Base-by-base conservation (phyloP, 2,888 invertebrate genomes). In the Diarsia mendica region DNA sequence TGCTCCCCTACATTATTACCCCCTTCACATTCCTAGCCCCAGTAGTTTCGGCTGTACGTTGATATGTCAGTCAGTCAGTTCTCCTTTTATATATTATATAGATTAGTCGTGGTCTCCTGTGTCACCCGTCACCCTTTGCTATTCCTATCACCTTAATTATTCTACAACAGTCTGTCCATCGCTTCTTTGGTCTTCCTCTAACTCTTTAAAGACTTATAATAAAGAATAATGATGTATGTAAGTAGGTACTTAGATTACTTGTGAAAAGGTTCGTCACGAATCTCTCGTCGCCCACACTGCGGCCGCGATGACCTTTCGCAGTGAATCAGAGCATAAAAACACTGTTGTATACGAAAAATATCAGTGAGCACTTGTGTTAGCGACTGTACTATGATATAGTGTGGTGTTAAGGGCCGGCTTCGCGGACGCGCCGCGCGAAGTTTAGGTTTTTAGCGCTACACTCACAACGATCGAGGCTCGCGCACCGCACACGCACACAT, bases 261-360 rank as follows among this genome's bases (percentile, higher is more conserved):
- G 51, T 65, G 46, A 78, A 80, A 85, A 75, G 66, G 64, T 72
- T 61, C 53, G 72, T 79, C 66, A 73, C 66, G 79, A 66, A 44
- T 73, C 58, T 68, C 67, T 51, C 80, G 53, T 46, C 75, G 63
- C 77, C 70, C 68, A 70, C 76, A 55, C 51, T 33, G n/a, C 28
- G 49, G 77, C 65, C 77, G 63, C 76, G 33, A 53, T 75, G 89
- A 89, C 91, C 88, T 91, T 91, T 89, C 64, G 33, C 65, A 73
- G 82, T 78, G 87, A 90, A 91, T 82, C 85, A 89, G 91, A 88
- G 90, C 91, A 87, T 80, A 87, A 87, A 88, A 86, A 86, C 82
- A 78, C 69, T 86, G 80, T 84, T 80, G 71, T 84, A 58, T 76
- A 84, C 82, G 82, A 88, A 90, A 89, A 90, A 87, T 80, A 87